These are phyloP conservation scores for Girardinichthys multiradiatus DNA, from an alignment of 2,113 vertebrate species.

Conservation along the genomic window DNA sequence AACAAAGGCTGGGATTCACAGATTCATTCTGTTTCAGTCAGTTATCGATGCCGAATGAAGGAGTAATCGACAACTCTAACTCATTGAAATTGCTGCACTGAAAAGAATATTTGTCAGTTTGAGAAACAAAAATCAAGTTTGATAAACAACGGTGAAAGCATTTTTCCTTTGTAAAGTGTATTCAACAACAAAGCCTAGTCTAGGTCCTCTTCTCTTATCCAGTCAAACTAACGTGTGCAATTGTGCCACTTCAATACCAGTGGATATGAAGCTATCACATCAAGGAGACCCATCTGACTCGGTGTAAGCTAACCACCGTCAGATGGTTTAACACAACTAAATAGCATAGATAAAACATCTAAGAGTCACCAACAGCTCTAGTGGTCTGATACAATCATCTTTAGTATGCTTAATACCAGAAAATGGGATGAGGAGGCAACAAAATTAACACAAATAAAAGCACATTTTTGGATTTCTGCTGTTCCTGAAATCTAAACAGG, in stretches of 20 bases:
- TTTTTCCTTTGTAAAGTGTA: slow-evolving; percentile 18
- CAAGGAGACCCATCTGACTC: slow-evolving; percentile 71
- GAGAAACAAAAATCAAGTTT: slow-evolving; percentile 21
- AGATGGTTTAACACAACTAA: slow-evolving; percentile 58
- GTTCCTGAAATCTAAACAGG: slow-evolving; percentile 75
- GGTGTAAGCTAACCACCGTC: slow-evolving; percentile 64
- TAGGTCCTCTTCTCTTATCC: slow-evolving; percentile 74
- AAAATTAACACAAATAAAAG: slow-evolving; percentile 58
- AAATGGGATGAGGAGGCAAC: slow-evolving; percentile 66
- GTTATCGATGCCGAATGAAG: slow-evolving; percentile 37
- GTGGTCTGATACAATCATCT: slow-evolving; percentile 83
- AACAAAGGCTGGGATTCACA: slow-evolving; percentile 39
- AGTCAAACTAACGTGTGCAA: slow-evolving; percentile 74
- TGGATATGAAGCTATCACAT: slow-evolving; percentile 63
- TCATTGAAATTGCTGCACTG: slow-evolving; percentile 27
- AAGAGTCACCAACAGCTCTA: slow-evolving; percentile 78
- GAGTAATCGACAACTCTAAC: slow-evolving; percentile 26
- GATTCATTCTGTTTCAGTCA: slow-evolving; percentile 54
- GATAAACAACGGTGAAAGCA: slow-evolving; percentile 16
- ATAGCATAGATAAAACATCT: slow-evolving; percentile 73
- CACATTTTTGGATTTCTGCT: slow-evolving; percentile 79
- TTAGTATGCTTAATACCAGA: slow-evolving; percentile 79
- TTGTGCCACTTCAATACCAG: slow-evolving; percentile 72
- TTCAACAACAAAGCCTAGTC: slow-evolving; percentile 48
- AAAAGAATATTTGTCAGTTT: slow-evolving; percentile 39